phyloP scores from a whole-genome alignment of 1,140 invertebrate genomes.

The Scaptodrosophila lebanonensis region DNA sequence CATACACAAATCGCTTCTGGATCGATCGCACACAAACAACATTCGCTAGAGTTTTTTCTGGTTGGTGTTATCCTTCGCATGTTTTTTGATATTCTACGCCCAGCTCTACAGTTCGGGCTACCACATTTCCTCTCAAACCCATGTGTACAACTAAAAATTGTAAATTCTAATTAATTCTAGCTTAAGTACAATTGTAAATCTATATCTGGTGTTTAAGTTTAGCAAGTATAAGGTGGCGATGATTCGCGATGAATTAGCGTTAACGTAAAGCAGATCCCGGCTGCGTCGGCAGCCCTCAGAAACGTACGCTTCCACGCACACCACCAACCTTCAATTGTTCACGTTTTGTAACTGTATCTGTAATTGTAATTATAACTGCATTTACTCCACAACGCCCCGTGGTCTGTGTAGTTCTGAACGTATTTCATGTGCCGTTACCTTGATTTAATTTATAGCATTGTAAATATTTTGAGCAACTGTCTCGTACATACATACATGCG shows the following conservation, averaged over 20 bases:
- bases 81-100: conserved; percentile 21
- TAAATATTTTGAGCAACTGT: conserved; percentile 49
- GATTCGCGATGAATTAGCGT: conserved; percentile 38
- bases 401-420: too few relatives aligned
- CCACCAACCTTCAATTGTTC: too few relatives aligned
- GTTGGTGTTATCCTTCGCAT: conserved; percentile 6
- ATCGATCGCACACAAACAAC: too few relatives aligned
- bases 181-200: conserved; percentile 63
- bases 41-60: too few relatives aligned
- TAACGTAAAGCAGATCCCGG: background rate
- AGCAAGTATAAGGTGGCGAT: conserved; percentile 64
- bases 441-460: conserved; percentile 32
- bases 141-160: conserved; percentile 44
- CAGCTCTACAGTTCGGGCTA: background rate
- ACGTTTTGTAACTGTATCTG: conserved; percentile 18
- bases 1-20: too few relatives aligned
- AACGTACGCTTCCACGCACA: background rate
- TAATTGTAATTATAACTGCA: too few relatives aligned
- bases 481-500: too few relatives aligned
- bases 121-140: conserved; percentile 3
- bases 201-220: conserved; percentile 50
- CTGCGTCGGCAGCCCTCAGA: conserved; percentile 12
- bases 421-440: conserved; percentile 4
- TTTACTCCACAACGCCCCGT: conserved; percentile 28
- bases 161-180: conserved; percentile 71